Conservation (phyloP, 2,797 vertebrate species). For the Scomberomorus guttatus region DNA sequence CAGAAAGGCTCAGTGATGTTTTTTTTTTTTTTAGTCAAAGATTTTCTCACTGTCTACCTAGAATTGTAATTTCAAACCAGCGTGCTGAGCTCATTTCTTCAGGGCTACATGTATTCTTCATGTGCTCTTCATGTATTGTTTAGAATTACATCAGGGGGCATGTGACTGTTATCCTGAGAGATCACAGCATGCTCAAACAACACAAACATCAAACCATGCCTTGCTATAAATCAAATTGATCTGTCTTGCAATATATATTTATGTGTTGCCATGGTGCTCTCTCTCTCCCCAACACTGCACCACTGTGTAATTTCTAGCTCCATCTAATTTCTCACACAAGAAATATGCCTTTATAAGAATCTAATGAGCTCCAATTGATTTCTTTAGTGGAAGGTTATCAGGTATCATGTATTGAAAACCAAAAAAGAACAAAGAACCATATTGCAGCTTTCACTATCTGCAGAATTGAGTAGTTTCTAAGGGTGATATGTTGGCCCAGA, state of each 20-base stretch:
- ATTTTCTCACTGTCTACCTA: slow-evolving; percentile 24
- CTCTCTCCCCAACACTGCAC: neutral
- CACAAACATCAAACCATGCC: slow-evolving; percentile 26
- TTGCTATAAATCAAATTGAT: slow-evolving; percentile 48
- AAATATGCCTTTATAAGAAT: slow-evolving; percentile 50
- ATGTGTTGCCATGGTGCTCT: slow-evolving; percentile 46
- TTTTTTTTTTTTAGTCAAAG: neutral
- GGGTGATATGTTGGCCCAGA: neutral
- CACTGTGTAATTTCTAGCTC: slow-evolving; percentile 30
- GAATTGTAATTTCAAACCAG: slow-evolving; percentile 23
- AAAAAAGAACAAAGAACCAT: slow-evolving; percentile 1
- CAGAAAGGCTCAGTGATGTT: neutral
- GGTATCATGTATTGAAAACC: slow-evolving; percentile 32
- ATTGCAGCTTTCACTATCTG: slow-evolving; percentile 9
- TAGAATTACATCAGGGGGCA: slow-evolving; percentile 1
- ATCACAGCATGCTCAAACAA: slow-evolving; percentile 21
- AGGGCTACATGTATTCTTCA: slow-evolving; percentile 22
- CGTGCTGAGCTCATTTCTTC: slow-evolving; percentile 7
- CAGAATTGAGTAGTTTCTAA: neutral
- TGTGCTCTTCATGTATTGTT: slow-evolving; percentile 20
- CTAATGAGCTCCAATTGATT: slow-evolving; percentile 54
- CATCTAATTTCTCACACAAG: slow-evolving; percentile 33
- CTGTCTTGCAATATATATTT: slow-evolving; percentile 50
- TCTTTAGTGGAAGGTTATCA: slow-evolving; percentile 15
- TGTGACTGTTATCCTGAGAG: slow-evolving; percentile 27